Evolutionary conservation across 2,113 vertebrate genomes (phyloP).

Genomic region (Emydocephalus ijimae): DNA sequence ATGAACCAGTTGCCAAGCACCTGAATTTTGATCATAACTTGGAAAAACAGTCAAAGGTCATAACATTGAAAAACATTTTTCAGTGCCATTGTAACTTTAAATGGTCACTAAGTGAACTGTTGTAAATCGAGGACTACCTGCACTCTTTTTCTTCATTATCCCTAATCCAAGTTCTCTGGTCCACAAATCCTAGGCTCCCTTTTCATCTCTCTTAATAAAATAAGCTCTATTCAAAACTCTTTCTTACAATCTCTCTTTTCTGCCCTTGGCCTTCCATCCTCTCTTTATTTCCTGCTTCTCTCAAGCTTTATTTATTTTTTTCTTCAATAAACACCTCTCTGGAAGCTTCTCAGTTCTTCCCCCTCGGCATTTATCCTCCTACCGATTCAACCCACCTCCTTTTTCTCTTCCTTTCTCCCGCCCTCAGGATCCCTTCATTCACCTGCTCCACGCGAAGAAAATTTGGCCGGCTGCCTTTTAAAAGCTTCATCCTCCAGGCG

Average conservation of each 20-base stretch:
- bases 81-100: no score
- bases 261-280: neutral
- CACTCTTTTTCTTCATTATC: neutral
- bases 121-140: no score
- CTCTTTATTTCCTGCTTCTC: neutral
- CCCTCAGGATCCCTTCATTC: neutral
- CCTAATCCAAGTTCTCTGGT: neutral
- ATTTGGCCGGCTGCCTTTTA: neutral
- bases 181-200: neutral
- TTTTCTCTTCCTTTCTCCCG: neutral
- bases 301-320: neutral
- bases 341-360: neutral
- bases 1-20: no score
- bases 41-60: no score
- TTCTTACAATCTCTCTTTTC: neutral
- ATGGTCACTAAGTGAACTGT: no score
- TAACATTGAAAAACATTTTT: no score
- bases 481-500: neutral
- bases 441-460: neutral
- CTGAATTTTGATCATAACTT: no score
- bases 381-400: neutral
- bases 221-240: neutral
- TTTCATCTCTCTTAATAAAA: neutral
- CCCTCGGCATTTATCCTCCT: neutral
- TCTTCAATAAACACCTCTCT: neutral